Conservation (phyloP, 1,140 invertebrate species). For the Sitophilus oryzae region DNA sequence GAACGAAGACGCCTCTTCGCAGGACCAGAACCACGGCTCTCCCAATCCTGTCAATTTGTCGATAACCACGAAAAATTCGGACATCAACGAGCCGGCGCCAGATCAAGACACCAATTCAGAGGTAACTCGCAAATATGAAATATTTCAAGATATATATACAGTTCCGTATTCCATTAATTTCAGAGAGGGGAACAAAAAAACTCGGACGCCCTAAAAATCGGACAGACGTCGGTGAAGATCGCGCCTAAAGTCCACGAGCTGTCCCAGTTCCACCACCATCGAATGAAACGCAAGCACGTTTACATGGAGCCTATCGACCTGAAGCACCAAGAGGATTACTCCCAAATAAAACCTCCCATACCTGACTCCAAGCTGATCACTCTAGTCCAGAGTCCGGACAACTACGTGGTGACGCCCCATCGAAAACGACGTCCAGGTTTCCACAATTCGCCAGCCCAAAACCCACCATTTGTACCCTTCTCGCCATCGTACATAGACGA, state of each 20-base stretch:
- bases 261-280: conserved; percentile 42
- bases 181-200: conserved; percentile 35
- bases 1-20: conserved; percentile 26
- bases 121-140: conserved; percentile 25
- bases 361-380: conserved; percentile 56
- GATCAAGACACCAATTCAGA: conserved; percentile 34
- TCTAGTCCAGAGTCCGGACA: conserved; percentile 61
- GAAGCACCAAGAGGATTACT: conserved; percentile 53
- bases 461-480: conserved; percentile 77
- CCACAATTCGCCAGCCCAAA: conserved; percentile 76
- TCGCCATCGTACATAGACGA: conserved; percentile 63
- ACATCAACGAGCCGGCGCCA: conserved; percentile 35
- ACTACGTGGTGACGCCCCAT: conserved; percentile 78
- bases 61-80: conserved; percentile 46
- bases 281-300: conserved; percentile 59
- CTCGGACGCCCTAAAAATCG: conserved; percentile 38
- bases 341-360: conserved; percentile 52
- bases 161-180: conserved; percentile 16
- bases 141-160: not conserved
- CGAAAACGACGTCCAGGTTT: conserved; percentile 76
- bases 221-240: conserved; percentile 48
- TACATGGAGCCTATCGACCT: conserved; percentile 57
- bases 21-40: conserved; percentile 40
- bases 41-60: conserved; percentile 73
- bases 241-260: conserved; percentile 49